These are phyloP conservation scores for Leucophora obtusa DNA, from an alignment of 2,888 invertebrate species.

Conservation along the genomic window DNA sequence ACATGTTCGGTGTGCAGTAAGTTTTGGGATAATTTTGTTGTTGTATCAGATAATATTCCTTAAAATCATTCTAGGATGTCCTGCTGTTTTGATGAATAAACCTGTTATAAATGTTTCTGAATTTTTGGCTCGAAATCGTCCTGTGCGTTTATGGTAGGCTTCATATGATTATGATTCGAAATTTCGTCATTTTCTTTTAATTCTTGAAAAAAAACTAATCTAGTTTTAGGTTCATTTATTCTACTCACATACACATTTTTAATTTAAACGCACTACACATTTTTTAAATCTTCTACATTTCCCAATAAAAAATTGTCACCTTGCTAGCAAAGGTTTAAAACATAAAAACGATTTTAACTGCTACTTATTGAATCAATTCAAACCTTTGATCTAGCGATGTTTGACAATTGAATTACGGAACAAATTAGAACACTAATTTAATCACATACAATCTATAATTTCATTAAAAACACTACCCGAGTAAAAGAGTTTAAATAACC, in stretches of 20 bases:
- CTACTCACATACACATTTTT: conserved; percentile 59
- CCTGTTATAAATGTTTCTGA: conserved; percentile 65
- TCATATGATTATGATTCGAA: neutral
- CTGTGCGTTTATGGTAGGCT: conserved; percentile 76
- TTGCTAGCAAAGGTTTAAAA: conserved; percentile 76
- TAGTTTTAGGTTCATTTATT: conserved; percentile 73
- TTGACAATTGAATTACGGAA: conserved; percentile 72
- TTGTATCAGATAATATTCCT: too few relatives aligned
- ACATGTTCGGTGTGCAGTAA: conserved; percentile 92
- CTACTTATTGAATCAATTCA: neutral
- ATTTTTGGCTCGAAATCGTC: conserved; percentile 72
- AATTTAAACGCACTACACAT: conserved; percentile 21
- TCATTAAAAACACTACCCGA: conserved; percentile 46
- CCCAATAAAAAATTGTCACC: conserved; percentile 73
- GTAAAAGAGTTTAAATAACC: too few relatives aligned
- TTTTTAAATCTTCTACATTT: neutral
- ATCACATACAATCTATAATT: neutral
- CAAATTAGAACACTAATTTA: neutral
- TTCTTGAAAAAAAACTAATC: conserved; percentile 44
- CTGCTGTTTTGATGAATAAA: conserved; percentile 75
- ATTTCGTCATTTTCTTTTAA: conserved; percentile 8
- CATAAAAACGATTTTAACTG: neutral
- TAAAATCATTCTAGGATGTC: conserved; percentile 79
- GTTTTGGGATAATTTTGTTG: conserved; percentile 75
- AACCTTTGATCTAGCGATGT: conserved; percentile 77